Percentiles rank a stretch among this genome's conserved stretches.
Conservation (phyloP, 2,888 invertebrate species). For the Cyclophora punctaria region DNA sequence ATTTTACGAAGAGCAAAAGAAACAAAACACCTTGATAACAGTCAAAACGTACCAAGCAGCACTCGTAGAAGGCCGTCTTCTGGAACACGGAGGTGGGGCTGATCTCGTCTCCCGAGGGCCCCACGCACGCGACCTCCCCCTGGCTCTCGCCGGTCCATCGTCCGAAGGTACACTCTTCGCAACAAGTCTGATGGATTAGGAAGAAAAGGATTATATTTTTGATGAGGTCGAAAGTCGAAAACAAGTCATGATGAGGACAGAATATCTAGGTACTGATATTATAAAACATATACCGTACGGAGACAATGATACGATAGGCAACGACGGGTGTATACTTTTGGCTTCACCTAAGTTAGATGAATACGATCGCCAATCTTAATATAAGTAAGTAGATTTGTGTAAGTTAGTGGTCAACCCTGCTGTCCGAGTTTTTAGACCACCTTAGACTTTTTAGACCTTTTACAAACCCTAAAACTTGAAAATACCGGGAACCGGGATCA, state of each 20-base stretch:
- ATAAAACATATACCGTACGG: not conserved
- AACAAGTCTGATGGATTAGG: conserved; percentile 40
- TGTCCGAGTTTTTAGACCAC: no score
- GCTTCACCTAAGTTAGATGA: not conserved
- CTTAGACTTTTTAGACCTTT: no score
- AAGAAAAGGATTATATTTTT: not conserved
- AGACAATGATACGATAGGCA: no score
- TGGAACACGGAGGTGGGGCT: conserved; percentile 32
- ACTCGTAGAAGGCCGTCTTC: conserved; percentile 45
- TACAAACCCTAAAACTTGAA: no score
- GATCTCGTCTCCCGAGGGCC: conserved; percentile 25
- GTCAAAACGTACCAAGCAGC: conserved; percentile 46
- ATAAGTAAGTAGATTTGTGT: no score
- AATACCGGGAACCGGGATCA: no score
- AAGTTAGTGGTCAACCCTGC: no score
- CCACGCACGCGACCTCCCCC: conserved; percentile 39
- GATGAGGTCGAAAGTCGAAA: not conserved
- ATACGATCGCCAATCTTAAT: not conserved
- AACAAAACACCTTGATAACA: not conserved
- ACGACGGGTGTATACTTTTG: no score
- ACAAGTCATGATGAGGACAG: not conserved
- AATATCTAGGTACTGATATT: not conserved
- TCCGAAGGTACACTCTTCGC: conserved; percentile 58
- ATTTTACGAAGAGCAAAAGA: not conserved
- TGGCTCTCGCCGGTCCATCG: conserved; percentile 39